These are phyloP conservation scores for Lapara coniferarum DNA, from an alignment of 2,888 invertebrate genomes.

Conservation along the genomic window DNA sequence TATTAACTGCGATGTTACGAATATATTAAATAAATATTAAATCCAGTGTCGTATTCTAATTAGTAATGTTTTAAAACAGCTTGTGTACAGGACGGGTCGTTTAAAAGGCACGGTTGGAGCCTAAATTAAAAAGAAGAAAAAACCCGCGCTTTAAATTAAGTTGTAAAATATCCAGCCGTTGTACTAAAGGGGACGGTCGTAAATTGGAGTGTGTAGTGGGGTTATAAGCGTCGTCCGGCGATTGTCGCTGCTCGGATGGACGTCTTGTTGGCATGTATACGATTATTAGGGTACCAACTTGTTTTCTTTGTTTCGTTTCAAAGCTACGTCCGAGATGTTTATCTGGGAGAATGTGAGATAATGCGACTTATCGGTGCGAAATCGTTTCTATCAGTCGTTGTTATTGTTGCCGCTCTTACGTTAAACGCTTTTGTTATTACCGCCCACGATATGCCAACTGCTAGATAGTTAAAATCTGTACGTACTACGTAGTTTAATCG, in stretches of 20 bases:
- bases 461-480: conserved; percentile 58
- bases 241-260: conserved; percentile 57
- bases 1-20: conserved; percentile 15
- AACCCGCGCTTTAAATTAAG: conserved; percentile 62
- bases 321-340: conserved; percentile 72
- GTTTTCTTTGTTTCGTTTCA: conserved; percentile 74
- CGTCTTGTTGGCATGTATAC: conserved; percentile 70
- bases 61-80: background rate
- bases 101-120: conserved; percentile 19
- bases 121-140: conserved; percentile 18
- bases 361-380: conserved; percentile 48
- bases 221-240: conserved; percentile 67
- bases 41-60: background rate
- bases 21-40: conserved; percentile 5
- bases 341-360: conserved; percentile 59
- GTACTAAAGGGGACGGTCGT: conserved; percentile 56
- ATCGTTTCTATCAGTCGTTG: conserved; percentile 48
- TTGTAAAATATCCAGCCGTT: conserved; percentile 70
- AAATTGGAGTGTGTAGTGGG: conserved; percentile 70
- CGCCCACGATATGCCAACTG: conserved; percentile 61
- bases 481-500: conserved; percentile 66
- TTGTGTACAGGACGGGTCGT: background rate
- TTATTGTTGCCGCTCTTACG: conserved; percentile 62
- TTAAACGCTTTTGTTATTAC: conserved; percentile 50
- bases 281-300: conserved; percentile 70